Conservation (phyloP, 2,797 vertebrate genomes). For the Staurois parvus region DNA sequence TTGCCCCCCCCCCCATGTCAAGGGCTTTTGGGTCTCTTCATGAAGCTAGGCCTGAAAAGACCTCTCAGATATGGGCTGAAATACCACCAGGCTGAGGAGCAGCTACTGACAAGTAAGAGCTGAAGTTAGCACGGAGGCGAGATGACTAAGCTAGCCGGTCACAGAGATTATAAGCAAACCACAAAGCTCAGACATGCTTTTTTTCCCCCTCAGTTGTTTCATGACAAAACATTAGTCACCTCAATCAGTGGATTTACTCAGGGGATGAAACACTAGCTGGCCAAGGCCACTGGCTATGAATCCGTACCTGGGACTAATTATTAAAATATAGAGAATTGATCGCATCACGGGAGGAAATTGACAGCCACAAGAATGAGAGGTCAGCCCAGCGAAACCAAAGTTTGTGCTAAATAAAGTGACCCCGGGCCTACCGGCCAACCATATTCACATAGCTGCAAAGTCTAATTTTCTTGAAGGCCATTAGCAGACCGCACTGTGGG, state of each 20-base stretch:
- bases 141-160: constrained; percentile 42
- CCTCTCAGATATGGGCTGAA: background rate
- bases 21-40: no score
- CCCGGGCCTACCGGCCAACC: background rate
- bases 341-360: constrained; percentile 36
- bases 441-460: constrained; percentile 36
- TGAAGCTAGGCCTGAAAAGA: no score
- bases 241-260: constrained; percentile 54
- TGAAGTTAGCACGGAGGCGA: constrained; percentile 20
- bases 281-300: constrained; percentile 39
- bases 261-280: constrained; percentile 48
- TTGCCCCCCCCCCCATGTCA: no score
- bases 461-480: constrained; percentile 10
- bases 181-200: constrained; percentile 4
- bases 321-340: constrained; percentile 44
- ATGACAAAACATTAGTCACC: constrained; percentile 59
- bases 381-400: constrained; percentile 24
- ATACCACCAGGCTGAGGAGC: constrained; percentile 8
- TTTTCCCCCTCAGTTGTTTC: background rate
- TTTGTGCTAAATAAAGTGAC: constrained; percentile 36
- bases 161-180: constrained; percentile 38
- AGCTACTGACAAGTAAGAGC: constrained; percentile 2
- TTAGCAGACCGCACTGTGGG: constrained; percentile 25
- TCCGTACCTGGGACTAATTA: constrained; percentile 55
- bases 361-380: constrained; percentile 49